Evolutionary conservation across 2,113 vertebrate species (phyloP), one percentile per base, ranked within the genome.

Genomic region (Lates calcarifer): DNA sequence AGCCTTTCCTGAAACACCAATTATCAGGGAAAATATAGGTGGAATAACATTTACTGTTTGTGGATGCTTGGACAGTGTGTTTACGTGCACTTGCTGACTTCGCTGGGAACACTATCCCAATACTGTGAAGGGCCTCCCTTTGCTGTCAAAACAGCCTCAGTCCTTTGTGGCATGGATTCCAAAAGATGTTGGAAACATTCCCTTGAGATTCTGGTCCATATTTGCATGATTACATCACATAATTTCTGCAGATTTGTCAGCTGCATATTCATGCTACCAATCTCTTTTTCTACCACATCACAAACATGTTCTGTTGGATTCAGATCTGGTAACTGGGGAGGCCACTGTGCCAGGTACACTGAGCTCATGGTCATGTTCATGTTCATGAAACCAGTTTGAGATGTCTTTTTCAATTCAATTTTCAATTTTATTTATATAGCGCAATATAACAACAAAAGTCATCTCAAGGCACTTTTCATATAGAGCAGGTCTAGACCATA

Each of bases 1-100:
- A 81, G 64, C 22, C 11, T 51, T 73, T 74, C 6, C 24, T 64
- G 24, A 75, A 84, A 82, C 49, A 55, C 2, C 3, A 33, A 43
- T 62, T 81, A 56, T 63, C 10, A 43, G 31, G 22, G 29, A 67
- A 63, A 73, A 55, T 67, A 31, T 17, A 22, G 26, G 39, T 62
- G 56, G n/a, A 22, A 28, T 55, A 22, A 53, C 6, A 53, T n/a
- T 26, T 0, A 41, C 4, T 26, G 55, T 70, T 53, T 71, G n/a
- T 37, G 29, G 37, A 39, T 3, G 1, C 35, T 28, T 39, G n/a
- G n/a, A 14, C 33, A 24, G 3, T 51, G n/a, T 45, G n/a, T 39
- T 6, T 26, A 2, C 26, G 51, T 20, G 26, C n/a, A 13, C n/a
- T 24, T 6, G 26, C 51, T 13, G n/a, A 24, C 51, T 26, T 55